Evolutionary conservation across 2,888 invertebrate species (phyloP).

Genomic region (Amphipoea lucens): DNA sequence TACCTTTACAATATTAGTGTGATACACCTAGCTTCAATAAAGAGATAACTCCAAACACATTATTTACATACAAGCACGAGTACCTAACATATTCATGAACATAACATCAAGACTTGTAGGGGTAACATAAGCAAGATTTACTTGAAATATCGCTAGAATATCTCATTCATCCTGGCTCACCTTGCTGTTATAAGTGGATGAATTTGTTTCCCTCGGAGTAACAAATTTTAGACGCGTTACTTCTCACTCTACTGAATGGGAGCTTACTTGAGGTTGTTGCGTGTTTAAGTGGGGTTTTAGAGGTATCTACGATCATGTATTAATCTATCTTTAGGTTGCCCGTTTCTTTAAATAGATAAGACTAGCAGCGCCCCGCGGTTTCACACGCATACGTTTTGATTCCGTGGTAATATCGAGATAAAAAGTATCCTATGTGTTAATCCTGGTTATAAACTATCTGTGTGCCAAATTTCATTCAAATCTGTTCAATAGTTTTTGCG

Average conservation of each 20-base stretch:
- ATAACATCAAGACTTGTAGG: slow-evolving; percentile 21
- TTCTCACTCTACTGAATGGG: background rate
- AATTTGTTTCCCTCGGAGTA: slow-evolving; percentile 27
- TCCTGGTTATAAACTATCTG: too few species aligned
- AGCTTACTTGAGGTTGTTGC: background rate
- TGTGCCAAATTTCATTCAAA: too few species aligned
- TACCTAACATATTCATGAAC: slow-evolving; percentile 36
- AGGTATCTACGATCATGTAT: background rate
- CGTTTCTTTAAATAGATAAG: background rate
- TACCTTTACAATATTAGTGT: too few species aligned
- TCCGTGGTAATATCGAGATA: too few species aligned
- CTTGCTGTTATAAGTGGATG: slow-evolving; percentile 18
- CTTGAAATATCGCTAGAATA: slow-evolving; percentile 25
- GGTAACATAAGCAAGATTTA: slow-evolving; percentile 33
- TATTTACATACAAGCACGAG: background rate
- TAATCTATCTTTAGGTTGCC: background rate
- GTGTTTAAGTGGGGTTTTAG: background rate
- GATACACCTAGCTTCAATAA: background rate
- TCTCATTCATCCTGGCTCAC: slow-evolving; percentile 18
- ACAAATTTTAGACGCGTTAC: slow-evolving; percentile 17
- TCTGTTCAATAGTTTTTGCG: too few species aligned
- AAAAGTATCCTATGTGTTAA: too few species aligned
- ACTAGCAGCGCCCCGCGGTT: too few species aligned
- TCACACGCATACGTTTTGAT: too few species aligned
- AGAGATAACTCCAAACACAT: background rate